phyloP scores from a whole-genome alignment of 2,797 vertebrate species.

The Miichthys miiuy region DNA sequence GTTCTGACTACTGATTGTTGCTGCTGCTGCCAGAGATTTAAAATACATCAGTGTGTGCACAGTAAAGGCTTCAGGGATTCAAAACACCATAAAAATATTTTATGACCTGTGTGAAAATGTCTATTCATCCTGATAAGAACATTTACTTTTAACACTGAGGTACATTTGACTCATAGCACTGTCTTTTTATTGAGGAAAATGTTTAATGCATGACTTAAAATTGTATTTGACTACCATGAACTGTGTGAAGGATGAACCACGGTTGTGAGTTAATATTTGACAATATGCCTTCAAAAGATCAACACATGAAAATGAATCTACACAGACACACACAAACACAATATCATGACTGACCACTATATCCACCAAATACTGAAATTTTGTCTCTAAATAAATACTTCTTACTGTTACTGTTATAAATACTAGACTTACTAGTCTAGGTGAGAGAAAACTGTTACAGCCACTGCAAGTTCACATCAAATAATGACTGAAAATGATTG shows the following conservation, averaged over 20 bases:
- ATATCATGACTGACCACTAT: not conserved
- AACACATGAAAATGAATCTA: not conserved
- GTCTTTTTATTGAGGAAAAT: too few species aligned
- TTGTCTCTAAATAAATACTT: not conserved
- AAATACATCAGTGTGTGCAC: not conserved
- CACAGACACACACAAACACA: not conserved
- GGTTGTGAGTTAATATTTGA: not conserved
- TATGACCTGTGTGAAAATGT: not conserved
- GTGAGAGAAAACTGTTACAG: not conserved
- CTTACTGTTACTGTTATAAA: too few species aligned
- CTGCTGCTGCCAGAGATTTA: not conserved
- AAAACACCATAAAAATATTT: not conserved
- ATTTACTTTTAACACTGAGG: too few species aligned
- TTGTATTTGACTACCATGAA: not conserved
- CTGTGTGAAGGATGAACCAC: not conserved
- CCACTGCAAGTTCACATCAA: not conserved
- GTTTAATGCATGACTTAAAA: too few species aligned
- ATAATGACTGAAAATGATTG: not conserved
- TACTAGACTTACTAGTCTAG: too few species aligned
- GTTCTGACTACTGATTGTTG: constrained; percentile 3
- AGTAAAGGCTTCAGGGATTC: not conserved
- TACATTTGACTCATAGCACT: too few species aligned
- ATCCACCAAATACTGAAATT: not conserved
- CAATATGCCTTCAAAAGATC: not conserved
- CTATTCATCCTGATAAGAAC: too few species aligned